Conservation (phyloP, 1,140 invertebrate genomes). For the Drosophila ficusphila region DNA sequence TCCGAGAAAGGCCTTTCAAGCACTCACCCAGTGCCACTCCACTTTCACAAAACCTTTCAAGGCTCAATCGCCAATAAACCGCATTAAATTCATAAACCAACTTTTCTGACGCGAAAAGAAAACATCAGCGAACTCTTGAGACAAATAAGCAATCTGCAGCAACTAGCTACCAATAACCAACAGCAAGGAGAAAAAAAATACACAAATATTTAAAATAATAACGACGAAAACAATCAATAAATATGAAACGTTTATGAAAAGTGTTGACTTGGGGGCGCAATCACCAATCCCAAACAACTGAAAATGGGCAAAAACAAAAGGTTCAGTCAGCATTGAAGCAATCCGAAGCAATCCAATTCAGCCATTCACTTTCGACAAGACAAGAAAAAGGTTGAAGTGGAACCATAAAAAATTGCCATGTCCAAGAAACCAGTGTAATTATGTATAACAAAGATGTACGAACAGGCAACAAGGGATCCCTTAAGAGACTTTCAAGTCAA, state of each 20-base stretch:
- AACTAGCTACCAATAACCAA: constrained; percentile 10
- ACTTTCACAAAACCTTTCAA: constrained; percentile 30
- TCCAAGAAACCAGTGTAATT: constrained; percentile 56
- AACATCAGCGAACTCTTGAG: constrained; percentile 34
- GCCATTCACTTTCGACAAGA: constrained; percentile 72
- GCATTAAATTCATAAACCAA: constrained; percentile 22
- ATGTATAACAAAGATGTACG: constrained; percentile 61
- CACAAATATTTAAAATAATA: constrained; percentile 71
- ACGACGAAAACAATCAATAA: constrained; percentile 74
- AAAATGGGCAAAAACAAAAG: constrained; percentile 45
- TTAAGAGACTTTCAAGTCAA: constrained; percentile 55
- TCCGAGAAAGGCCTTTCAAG: neutral
- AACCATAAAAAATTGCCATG: constrained; percentile 52
- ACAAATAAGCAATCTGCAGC: constrained; percentile 36
- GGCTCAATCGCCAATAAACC: constrained; percentile 29
- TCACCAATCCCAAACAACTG: constrained; percentile 59
- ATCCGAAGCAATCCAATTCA: constrained; percentile 20
- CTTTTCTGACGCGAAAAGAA: constrained; percentile 38
- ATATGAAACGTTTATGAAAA: constrained; percentile 64
- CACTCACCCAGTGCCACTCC: constrained; percentile 4
- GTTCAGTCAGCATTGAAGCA: constrained; percentile 11
- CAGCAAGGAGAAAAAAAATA: constrained; percentile 33
- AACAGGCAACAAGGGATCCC: constrained; percentile 39
- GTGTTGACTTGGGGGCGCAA: constrained; percentile 66
- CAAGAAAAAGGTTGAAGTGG: constrained; percentile 35